These are phyloP conservation scores for Platerodrilus igneus DNA, from an alignment of 2,888 invertebrate species.

Conservation along the genomic window DNA sequence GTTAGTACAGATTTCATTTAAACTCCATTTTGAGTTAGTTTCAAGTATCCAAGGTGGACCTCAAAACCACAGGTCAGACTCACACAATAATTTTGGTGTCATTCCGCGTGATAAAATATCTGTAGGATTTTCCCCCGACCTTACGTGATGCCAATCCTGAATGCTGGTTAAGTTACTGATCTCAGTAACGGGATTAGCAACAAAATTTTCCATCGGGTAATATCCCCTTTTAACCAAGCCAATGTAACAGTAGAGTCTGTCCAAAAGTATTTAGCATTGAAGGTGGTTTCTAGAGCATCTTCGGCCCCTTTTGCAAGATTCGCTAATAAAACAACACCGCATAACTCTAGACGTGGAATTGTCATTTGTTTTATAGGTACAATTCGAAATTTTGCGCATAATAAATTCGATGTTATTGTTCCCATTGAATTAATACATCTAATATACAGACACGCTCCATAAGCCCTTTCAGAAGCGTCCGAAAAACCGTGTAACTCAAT, in stretches of 20 bases:
- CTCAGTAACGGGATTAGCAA: slow-evolving; percentile 21
- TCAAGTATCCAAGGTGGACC: slow-evolving; percentile 10
- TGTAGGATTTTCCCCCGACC: slow-evolving; percentile 20
- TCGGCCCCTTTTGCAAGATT: slow-evolving; percentile 13
- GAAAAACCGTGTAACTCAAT: slow-evolving; percentile 28
- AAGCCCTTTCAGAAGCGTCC: slow-evolving; percentile 26
- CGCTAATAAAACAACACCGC: slow-evolving; percentile 23
- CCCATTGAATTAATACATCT: slow-evolving; percentile 11
- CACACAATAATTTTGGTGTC: neutral
- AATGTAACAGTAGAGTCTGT: slow-evolving; percentile 28
- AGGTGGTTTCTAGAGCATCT: slow-evolving; percentile 9
- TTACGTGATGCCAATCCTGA: slow-evolving; percentile 20
- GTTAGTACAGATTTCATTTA: no score
- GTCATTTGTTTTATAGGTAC: slow-evolving; percentile 24
- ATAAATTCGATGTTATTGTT: slow-evolving; percentile 9
- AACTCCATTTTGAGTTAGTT: neutral
- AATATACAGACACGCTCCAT: slow-evolving; percentile 31
- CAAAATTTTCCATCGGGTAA: slow-evolving; percentile 26
- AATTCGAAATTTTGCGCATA: slow-evolving; percentile 31
- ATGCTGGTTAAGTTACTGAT: slow-evolving; percentile 15
- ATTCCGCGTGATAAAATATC: slow-evolving; percentile 17
- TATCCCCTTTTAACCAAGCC: slow-evolving; percentile 24
- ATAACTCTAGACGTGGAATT: slow-evolving; percentile 26
- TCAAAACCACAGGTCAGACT: slow-evolving; percentile 16
- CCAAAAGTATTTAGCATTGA: slow-evolving; percentile 21